Evolutionary conservation across 2,797 vertebrate species (phyloP).

Genomic region (Apogon talboti): DNA sequence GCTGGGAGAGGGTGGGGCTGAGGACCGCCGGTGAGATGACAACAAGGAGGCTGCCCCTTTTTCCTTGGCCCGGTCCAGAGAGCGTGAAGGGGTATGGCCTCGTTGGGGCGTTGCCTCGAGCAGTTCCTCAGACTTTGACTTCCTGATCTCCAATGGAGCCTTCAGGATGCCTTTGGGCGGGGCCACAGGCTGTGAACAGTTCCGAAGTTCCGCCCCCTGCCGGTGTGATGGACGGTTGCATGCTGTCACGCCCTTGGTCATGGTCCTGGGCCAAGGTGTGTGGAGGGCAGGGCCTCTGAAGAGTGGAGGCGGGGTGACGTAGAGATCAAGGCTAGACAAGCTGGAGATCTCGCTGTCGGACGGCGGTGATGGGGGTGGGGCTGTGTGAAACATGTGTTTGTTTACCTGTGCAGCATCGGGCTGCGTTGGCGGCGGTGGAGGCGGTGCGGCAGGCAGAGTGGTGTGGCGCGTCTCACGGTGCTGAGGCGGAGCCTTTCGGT

Average conservation of each 20-base stretch:
- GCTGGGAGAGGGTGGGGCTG: constrained; percentile 2
- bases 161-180: constrained; percentile 85
- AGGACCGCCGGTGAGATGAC: constrained; percentile 1
- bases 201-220: neutral
- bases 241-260: neutral
- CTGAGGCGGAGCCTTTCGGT: constrained; percentile 96
- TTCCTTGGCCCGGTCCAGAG: constrained; percentile 47
- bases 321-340: constrained; percentile 77
- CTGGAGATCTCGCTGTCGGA: constrained; percentile 86
- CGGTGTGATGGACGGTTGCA: neutral
- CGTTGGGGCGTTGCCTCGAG: constrained; percentile 46
- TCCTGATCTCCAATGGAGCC: constrained; percentile 75
- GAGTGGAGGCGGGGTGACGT: constrained; percentile 48
- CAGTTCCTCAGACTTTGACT: constrained; percentile 81
- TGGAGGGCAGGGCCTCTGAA: constrained; percentile 14
- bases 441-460: constrained; percentile 70
- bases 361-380: constrained; percentile 32
- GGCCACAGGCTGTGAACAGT: accelerated
- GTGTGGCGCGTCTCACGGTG: constrained; percentile 91
- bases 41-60: neutral
- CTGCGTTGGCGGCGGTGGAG: constrained; percentile 36
- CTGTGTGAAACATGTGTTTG: constrained; percentile 37
- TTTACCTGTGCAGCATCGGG: constrained; percentile 87
- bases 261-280: neutral
- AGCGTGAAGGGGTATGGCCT: constrained; percentile 23